Evolutionary conservation across 1,140 invertebrate species (phyloP), one percentile per base, ranked within the genome.

Genomic region (Drosophila sulfurigaster): DNA sequence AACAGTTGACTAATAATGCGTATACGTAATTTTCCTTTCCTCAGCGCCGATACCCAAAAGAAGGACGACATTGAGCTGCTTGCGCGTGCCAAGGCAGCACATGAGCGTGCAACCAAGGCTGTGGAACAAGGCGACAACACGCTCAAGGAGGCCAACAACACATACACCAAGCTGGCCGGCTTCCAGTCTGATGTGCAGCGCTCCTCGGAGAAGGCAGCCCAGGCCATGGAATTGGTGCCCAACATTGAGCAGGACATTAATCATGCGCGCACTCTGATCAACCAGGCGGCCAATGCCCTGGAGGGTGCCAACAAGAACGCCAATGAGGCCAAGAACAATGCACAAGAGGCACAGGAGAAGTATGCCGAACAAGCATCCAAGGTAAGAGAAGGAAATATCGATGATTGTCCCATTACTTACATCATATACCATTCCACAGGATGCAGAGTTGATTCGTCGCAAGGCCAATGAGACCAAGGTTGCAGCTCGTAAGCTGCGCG

Each of bases 111-210:
- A 0, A 95, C 95, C 63, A 94, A 96, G 63, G 98, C 98, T 20
- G 96, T 98, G 0, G 94, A 95, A 71, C 94, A 96, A 51, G 97
- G 97, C 10, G 97, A 98, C 79, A 95, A 96, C 75, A 98, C 97
- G 0, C 93, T 99, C 0, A 95, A 96, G 79, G 96, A 98, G 91
- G 98, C 98, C 1, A 95, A 97, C 79, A 95, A 96, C 54, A 99
- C 98, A 4, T 95, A 97, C 57, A 94, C 96, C 66, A 98, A 96
- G 1, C 48, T 88, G 6, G 67, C 75, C 96, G 98, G 96, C 91
- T 99, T 99, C 93, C 97, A 99, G 91, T 95, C 96, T 46, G 95
- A 98, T 93, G 97, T 99, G 1, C 95, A 97, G 77, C 95, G 95
- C 48, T 98, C 96, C 65, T 95, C 96, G 49, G 92, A 94, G 35